These are phyloP conservation scores for Dermolepida albohirtum DNA, from an alignment of 2,888 invertebrate species.

Conservation along the genomic window DNA sequence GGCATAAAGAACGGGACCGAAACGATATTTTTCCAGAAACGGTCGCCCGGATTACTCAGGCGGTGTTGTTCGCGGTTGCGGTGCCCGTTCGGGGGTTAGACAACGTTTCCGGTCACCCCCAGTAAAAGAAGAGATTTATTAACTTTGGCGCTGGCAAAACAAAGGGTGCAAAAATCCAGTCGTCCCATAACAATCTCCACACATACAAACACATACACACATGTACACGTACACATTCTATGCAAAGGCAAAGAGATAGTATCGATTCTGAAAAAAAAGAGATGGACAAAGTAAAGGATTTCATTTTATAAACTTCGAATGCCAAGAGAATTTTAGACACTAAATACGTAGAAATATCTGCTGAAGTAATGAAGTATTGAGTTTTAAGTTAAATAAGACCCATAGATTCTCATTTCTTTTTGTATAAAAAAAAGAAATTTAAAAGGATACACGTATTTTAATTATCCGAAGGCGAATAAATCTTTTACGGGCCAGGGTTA, in stretches of 20 bases:
- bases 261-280: no score
- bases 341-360: no score
- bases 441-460: constrained; percentile 18
- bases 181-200: background rate
- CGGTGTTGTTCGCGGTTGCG: constrained; percentile 31
- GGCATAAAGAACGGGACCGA: constrained; percentile 28
- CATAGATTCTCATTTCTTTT: no score
- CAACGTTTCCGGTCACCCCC: constrained; percentile 15
- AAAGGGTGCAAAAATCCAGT: constrained; percentile 32
- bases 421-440: background rate
- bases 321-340: no score
- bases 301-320: no score
- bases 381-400: no score
- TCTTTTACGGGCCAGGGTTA: constrained; percentile 17
- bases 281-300: no score
- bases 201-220: background rate
- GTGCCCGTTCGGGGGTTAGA: constrained; percentile 24
- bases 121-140: constrained; percentile 37
- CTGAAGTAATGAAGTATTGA: no score
- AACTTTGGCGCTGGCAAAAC: constrained; percentile 38
- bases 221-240: background rate
- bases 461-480: constrained; percentile 28
- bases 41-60: constrained; percentile 23
- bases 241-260: no score
- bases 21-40: constrained; percentile 18